Percentiles rank a stretch among this genome's conserved stretches.
Evolutionary conservation across 2,797 vertebrate species (phyloP).

Genomic region (Chloroceryle amazona): DNA sequence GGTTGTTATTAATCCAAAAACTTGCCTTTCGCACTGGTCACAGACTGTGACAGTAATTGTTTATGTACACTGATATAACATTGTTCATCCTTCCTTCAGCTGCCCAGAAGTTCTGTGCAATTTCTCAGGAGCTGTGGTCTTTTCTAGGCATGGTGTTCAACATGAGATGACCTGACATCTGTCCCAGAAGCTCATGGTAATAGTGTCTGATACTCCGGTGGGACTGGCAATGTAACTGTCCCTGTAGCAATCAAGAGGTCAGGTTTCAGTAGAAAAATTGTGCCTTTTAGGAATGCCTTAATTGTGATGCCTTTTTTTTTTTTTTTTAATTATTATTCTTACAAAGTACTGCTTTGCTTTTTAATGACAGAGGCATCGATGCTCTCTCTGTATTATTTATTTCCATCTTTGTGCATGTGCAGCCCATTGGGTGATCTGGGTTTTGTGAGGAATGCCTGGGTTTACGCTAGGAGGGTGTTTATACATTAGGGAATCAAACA

Average conservation of each 20-base stretch:
- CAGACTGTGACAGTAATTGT: not conserved
- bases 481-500: not conserved
- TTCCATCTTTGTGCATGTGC: not conserved
- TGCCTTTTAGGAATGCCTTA: fast-evolving
- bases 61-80: not conserved
- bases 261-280: not conserved
- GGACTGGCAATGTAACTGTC: not conserved
- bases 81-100: not conserved
- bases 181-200: not conserved
- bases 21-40: not conserved
- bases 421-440: not conserved
- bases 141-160: not conserved
- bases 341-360: not conserved
- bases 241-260: not conserved
- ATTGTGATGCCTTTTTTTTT: not conserved
- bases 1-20: not conserved
- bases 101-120: not conserved
- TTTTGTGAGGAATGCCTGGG: not conserved
- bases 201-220: not conserved
- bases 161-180: fast-evolving
- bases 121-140: not conserved
- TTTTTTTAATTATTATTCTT: not conserved
- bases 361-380: not conserved
- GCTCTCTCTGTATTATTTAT: not conserved
- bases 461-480: not conserved